These are phyloP conservation scores for Lycodopsis pacificus DNA, from an alignment of 2,797 vertebrate genomes.

Conservation along the genomic window DNA sequence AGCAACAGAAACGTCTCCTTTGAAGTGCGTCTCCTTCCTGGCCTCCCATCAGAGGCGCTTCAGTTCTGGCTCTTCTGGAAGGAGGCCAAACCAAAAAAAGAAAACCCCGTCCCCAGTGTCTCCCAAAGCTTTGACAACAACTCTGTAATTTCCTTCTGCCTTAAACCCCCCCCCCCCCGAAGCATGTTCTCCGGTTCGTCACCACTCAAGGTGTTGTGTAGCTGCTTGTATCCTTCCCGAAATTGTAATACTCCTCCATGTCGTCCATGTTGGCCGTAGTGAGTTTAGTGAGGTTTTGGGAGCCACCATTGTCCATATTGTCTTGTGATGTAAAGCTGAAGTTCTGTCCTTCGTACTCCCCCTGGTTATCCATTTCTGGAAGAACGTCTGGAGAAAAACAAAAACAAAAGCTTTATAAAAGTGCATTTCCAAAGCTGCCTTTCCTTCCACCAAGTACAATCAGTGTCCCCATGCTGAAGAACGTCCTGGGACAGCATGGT, in stretches of 20 bases:
- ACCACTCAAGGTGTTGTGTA: constrained; percentile 82
- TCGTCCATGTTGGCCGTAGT: constrained; percentile 88
- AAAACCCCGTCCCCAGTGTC: constrained; percentile 52
- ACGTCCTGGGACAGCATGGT: neutral
- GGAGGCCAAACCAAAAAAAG: constrained; percentile 59
- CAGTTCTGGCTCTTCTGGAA: constrained; percentile 61
- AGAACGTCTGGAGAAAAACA: constrained; percentile 85
- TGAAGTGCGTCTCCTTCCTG: constrained; percentile 59
- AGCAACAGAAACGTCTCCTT: constrained; percentile 60
- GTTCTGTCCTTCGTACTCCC: constrained; percentile 93
- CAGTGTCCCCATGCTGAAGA: neutral
- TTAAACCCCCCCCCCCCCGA: neutral
- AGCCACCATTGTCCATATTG: constrained; percentile 82
- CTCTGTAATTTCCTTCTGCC: constrained; percentile 44
- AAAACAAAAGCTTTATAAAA: neutral
- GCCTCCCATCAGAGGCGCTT: constrained; percentile 56
- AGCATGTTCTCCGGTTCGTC: constrained; percentile 37
- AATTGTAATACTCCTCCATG: constrained; percentile 94
- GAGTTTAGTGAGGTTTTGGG: constrained; percentile 88
- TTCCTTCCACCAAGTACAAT: too few relatives aligned
- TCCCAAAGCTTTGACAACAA: constrained; percentile 50
- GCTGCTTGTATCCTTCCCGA: constrained; percentile 85
- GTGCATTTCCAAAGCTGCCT: neutral
- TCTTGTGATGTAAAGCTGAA: constrained; percentile 88
- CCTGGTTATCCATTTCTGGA: constrained; percentile 90